Evolutionary conservation across 2,797 vertebrate genomes (phyloP).

Genomic region (Coracias cyanogaster): DNA sequence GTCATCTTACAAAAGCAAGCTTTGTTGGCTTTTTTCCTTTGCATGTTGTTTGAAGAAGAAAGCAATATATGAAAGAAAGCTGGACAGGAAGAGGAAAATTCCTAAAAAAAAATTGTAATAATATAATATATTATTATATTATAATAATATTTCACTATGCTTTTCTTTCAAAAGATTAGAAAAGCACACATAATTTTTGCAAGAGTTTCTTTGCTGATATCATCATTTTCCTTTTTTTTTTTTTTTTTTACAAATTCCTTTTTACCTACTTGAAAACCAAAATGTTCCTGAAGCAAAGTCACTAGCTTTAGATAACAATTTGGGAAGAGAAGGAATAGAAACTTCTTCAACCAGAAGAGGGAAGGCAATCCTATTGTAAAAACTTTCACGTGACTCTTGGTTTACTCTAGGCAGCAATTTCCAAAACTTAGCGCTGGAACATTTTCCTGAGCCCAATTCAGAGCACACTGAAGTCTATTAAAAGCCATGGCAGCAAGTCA

Average conservation of each 20-base stretch:
- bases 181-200: not conserved
- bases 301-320: not conserved
- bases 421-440: not conserved
- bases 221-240: rapidly evolving
- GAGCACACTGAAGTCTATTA: not conserved
- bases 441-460: not conserved
- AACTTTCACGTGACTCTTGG: not conserved
- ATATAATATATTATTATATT: too few species aligned
- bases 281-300: not conserved
- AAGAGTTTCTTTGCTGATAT: not conserved
- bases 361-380: not conserved
- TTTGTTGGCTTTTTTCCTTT: not conserved
- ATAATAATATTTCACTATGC: not conserved
- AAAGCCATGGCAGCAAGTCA: not conserved
- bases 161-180: not conserved
- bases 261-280: not conserved
- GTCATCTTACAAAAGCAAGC: not conserved
- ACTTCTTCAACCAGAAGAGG: not conserved
- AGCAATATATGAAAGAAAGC: not conserved
- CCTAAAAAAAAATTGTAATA: not conserved
- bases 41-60: not conserved
- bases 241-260: not conserved
- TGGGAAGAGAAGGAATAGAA: not conserved
- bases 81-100: not conserved
- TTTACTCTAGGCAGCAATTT: not conserved